Percentiles rank a stretch among this genome's conserved stretches.
Evolutionary conservation across 1,140 invertebrate genomes (phyloP).

Genomic region (Helicoverpa zea): DNA sequence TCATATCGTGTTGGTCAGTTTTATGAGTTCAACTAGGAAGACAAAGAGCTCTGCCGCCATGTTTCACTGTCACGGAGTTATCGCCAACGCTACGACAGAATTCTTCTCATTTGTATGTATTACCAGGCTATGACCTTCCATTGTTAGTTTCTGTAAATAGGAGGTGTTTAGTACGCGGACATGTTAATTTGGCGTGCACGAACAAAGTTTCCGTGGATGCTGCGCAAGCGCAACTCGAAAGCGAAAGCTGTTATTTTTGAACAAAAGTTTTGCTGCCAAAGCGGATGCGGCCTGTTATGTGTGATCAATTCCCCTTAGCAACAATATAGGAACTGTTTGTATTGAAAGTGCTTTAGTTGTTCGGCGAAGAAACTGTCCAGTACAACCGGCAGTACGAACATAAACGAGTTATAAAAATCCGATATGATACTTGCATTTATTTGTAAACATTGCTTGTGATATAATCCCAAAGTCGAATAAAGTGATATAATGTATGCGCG

Average conservation of each 20-base stretch:
- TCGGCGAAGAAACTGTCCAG: background rate
- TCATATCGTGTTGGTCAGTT: background rate
- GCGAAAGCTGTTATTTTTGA: constrained; percentile 69
- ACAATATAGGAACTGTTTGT: constrained; percentile 35
- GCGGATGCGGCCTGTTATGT: constrained; percentile 43
- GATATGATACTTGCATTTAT: constrained; percentile 35
- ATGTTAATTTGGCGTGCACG: constrained; percentile 76
- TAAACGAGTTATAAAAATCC: constrained; percentile 45
- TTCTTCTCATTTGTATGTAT: constrained; percentile 77
- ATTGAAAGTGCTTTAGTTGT: constrained; percentile 51
- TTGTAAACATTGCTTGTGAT: constrained; percentile 65
- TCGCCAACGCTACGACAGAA: constrained; percentile 39
- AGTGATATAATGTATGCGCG: constrained; percentile 84
- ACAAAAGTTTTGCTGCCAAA: constrained; percentile 58
- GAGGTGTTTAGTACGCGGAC: constrained; percentile 71
- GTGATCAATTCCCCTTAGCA: constrained; percentile 52
- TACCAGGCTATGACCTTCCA: constrained; percentile 75
- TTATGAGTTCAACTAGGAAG: constrained; percentile 24
- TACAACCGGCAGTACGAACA: background rate
- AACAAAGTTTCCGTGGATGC: constrained; percentile 68
- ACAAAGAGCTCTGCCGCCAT: constrained; percentile 27
- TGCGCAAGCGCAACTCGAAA: constrained; percentile 66
- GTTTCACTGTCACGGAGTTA: constrained; percentile 35
- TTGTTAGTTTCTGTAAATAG: constrained; percentile 77
- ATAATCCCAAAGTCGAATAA: constrained; percentile 79